phyloP scores from a whole-genome alignment of 1,140 invertebrate species.

The Wasmannia auropunctata region DNA sequence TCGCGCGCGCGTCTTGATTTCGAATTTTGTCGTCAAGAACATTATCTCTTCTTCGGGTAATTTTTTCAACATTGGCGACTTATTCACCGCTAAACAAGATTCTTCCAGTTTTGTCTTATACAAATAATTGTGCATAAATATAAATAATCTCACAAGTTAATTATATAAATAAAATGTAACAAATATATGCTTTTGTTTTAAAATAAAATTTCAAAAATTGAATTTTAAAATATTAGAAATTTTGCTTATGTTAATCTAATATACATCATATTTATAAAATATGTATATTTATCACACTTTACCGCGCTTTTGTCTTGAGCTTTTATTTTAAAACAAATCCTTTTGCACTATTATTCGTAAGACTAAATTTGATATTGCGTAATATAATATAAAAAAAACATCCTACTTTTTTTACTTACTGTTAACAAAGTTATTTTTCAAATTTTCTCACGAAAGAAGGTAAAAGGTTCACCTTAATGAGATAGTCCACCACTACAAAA shows the following conservation, averaged over 20 bases:
- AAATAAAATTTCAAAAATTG: not conserved
- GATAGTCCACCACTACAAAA: slow-evolving; percentile 28
- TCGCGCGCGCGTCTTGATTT: slow-evolving; percentile 2
- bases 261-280: not conserved
- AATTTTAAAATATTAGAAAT: not conserved
- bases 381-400: not conserved
- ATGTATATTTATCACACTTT: not conserved
- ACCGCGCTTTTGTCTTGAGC: not conserved
- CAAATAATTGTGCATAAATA: not conserved
- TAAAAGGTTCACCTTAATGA: slow-evolving; percentile 41
- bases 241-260: not conserved
- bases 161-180: not conserved
- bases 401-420: not conserved
- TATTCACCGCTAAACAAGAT: not conserved
- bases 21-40: not conserved
- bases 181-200: not conserved
- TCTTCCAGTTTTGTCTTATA: not conserved
- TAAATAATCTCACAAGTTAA: not conserved
- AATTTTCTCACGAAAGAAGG: slow-evolving; percentile 40
- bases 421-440: slow-evolving; percentile 15
- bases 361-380: not conserved
- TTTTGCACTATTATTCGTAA: not conserved
- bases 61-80: not conserved
- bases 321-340: not conserved
- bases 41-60: not conserved